Evolutionary conservation across 2,888 invertebrate species (phyloP), one percentile per base, ranked within the genome.

Genomic region (Nematopogon swammerdamellus): DNA sequence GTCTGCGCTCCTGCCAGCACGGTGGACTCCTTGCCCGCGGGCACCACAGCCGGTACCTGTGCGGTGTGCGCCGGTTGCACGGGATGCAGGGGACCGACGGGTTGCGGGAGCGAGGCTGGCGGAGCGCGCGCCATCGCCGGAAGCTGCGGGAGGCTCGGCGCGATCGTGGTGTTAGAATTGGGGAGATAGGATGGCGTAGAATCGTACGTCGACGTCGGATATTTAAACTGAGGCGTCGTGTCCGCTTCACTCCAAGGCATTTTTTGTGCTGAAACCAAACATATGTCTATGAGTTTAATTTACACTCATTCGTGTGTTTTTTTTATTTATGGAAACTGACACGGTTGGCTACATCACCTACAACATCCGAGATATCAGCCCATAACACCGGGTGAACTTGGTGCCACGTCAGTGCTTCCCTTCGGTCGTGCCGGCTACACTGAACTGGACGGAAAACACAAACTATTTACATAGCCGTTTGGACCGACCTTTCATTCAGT

Each of bases 1-100:
- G 76, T 76, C 48, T 79, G 77, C 42, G 76, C 79, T 50, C 79
- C 79, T 25, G 74, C 80, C 49, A 79, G 55, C 16, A 79, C 69
- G 53, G 68, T 69, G 2, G 74, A 61, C 60, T 79, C 77, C 36
- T 30, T 44, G 16, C 42, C 36, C 10, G 45, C 16, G n/a, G n/a
- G n/a, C n/a, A n/a, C n/a, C n/a, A n/a, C 46, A 79, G 55, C 58
- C 77, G 76, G n/a, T n/a, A n/a, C n/a, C n/a, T n/a, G n/a, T n/a
- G n/a, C n/a, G n/a, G n/a, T n/a, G 53, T 75, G 74, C 2, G 70
- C 59, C 29, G 75, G 68, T 55, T 69, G 65, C 52, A 72, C 69
- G 66, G 29, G n/a, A n/a, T n/a, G n/a, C n/a, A n/a, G 20, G 49
- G 49, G 44, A 46, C 3, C 45, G 19, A 65, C 63, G 25, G 66